Evolutionary conservation across 2,113 vertebrate genomes (phyloP).

Genomic region (Carassius gibelio): DNA sequence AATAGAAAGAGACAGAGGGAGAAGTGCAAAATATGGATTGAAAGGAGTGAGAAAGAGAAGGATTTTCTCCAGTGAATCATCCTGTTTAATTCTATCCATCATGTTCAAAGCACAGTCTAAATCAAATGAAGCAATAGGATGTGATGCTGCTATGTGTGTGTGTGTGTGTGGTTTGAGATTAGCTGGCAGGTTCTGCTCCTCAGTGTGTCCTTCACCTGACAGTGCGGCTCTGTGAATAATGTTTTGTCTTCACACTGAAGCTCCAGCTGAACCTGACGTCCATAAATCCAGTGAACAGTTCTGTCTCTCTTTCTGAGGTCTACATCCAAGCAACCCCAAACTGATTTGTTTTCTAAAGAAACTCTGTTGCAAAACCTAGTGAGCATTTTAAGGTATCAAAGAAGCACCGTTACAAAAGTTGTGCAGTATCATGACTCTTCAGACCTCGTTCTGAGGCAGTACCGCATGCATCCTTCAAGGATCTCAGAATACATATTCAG

Average conservation of each 20-base stretch:
- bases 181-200: constrained; percentile 14
- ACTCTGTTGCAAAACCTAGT: not conserved
- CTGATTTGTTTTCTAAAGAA: not conserved
- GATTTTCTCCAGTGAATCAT: constrained; percentile 20
- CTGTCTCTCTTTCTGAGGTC: constrained; percentile 4
- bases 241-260: constrained; percentile 31
- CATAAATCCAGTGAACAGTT: constrained; percentile 13
- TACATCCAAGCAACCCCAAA: constrained; percentile 18
- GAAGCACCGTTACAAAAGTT: not conserved
- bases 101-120: constrained; percentile 49
- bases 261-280: not conserved
- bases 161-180: constrained; percentile 5
- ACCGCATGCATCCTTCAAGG: not conserved
- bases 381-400: not conserved
- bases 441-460: not conserved
- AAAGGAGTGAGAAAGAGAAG: not conserved
- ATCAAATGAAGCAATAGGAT: constrained; percentile 44
- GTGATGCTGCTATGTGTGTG: not conserved
- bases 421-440: too few species aligned
- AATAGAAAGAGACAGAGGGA: not conserved
- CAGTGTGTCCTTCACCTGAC: constrained; percentile 40
- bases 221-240: constrained; percentile 30
- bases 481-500: not conserved
- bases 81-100: constrained; percentile 46
- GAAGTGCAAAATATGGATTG: constrained; percentile 20